Evolutionary conservation across 2,888 invertebrate species (phyloP).

Genomic region (Acronicta aceris): DNA sequence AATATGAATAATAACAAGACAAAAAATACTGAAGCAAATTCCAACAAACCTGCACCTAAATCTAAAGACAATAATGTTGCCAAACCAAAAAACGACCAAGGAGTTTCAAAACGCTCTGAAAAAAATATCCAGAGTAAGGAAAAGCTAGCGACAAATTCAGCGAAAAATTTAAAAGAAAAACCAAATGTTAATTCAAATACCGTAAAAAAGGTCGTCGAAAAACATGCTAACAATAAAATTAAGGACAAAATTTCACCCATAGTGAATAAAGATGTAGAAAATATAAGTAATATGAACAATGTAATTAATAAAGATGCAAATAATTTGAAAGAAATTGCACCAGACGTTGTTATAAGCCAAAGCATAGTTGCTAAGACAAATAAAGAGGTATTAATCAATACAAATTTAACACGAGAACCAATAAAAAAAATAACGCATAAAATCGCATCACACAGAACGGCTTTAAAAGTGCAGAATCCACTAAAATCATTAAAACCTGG

Average conservation of each 20-base stretch:
- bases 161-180: constrained; percentile 2
- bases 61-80: constrained; percentile 9
- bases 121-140: constrained; percentile 7
- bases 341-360: constrained; percentile 1
- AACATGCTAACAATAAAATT: constrained; percentile 21
- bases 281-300: no score
- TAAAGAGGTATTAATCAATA: constrained; percentile 8
- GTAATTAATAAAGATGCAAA: no score
- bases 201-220: constrained; percentile 26
- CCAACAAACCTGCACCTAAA: constrained; percentile 1
- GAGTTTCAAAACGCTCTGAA: neutral
- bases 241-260: constrained; percentile 31
- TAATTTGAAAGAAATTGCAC: neutral
- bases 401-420: constrained; percentile 14
- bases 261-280: constrained; percentile 7
- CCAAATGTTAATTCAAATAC: neutral
- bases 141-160: neutral
- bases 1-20: constrained; percentile 9
- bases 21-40: constrained; percentile 4
- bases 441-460: constrained; percentile 24
- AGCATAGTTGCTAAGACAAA: constrained; percentile 7
- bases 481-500: constrained; percentile 25
- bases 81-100: constrained; percentile 11
- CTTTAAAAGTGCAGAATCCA: constrained; percentile 34
- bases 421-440: constrained; percentile 15